Evolutionary conservation across 2,113 vertebrate species (phyloP).

Genomic region (Ariopsis seemanni): DNA sequence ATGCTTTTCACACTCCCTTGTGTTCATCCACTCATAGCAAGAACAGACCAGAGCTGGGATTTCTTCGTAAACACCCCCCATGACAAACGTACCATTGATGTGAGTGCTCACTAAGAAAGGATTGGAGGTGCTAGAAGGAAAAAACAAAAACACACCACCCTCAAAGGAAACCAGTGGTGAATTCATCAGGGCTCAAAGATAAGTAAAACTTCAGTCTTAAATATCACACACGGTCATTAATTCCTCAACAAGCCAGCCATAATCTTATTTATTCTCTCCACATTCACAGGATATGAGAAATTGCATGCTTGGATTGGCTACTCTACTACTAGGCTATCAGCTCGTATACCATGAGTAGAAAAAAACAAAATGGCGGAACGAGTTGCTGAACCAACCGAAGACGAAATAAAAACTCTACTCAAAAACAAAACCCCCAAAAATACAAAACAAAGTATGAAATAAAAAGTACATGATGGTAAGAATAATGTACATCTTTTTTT

Average conservation of each 20-base stretch:
- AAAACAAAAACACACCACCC: not conserved
- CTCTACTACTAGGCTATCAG: no score
- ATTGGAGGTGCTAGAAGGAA: not conserved
- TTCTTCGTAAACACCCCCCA: not conserved
- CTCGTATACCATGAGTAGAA: no score
- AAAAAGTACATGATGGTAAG: no score
- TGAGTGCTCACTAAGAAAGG: constrained; percentile 3
- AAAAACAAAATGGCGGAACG: no score
- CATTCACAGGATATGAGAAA: no score
- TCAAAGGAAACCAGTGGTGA: constrained; percentile 13
- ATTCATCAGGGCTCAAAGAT: not conserved
- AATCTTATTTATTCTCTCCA: not conserved
- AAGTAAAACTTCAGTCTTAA: not conserved
- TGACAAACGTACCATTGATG: constrained; percentile 20
- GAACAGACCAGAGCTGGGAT: not conserved
- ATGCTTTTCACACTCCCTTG: constrained; percentile 34
- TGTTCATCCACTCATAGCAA: constrained; percentile 25
- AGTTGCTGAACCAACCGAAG: no score
- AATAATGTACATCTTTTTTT: no score
- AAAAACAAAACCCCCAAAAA: no score
- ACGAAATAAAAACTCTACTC: no score
- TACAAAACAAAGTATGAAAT: no score
- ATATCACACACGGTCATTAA: not conserved
- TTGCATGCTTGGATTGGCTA: no score
- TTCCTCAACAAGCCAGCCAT: not conserved